These are phyloP conservation scores for Loripinus fragilis DNA, from an alignment of 2,888 invertebrate species.

Conservation along the genomic window DNA sequence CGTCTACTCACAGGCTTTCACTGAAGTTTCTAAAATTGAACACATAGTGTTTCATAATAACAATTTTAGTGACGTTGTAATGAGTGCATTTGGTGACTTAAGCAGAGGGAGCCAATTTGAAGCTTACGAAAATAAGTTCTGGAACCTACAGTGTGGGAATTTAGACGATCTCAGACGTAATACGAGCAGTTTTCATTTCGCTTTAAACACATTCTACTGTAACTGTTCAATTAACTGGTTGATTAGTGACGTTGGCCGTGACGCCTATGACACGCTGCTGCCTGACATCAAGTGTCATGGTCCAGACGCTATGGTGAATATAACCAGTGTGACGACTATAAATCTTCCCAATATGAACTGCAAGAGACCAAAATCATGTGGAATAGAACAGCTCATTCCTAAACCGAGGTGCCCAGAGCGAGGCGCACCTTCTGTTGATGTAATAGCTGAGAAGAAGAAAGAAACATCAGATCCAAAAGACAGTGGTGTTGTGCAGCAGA, in stretches of 20 bases:
- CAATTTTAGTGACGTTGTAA: slow-evolving; percentile 49
- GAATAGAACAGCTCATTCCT: background rate
- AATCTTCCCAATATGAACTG: background rate
- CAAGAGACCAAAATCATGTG: background rate
- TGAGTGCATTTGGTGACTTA: slow-evolving; percentile 32
- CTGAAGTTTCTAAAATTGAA: slow-evolving; percentile 30
- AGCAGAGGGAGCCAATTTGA: slow-evolving; percentile 22
- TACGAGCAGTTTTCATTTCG: background rate
- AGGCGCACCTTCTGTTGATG: background rate
- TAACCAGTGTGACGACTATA: background rate
- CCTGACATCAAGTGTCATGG: slow-evolving; percentile 42
- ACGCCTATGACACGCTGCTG: slow-evolving; percentile 5
- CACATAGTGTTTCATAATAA: slow-evolving; percentile 25
- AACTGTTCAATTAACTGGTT: slow-evolving; percentile 48
- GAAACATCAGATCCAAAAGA: background rate
- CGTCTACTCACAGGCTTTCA: slow-evolving; percentile 46
- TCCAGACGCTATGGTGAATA: slow-evolving; percentile 25
- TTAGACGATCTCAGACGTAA: slow-evolving; percentile 26
- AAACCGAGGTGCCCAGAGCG: background rate
- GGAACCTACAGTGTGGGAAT: slow-evolving; percentile 50
- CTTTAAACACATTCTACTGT: slow-evolving; percentile 50
- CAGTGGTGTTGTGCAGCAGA: background rate
- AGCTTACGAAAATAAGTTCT: slow-evolving; percentile 33
- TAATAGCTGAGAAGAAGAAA: background rate
- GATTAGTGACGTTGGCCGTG: slow-evolving; percentile 24